phyloP scores from a whole-genome alignment of 2,888 invertebrate species.

The Chymomyza procnemis region DNA sequence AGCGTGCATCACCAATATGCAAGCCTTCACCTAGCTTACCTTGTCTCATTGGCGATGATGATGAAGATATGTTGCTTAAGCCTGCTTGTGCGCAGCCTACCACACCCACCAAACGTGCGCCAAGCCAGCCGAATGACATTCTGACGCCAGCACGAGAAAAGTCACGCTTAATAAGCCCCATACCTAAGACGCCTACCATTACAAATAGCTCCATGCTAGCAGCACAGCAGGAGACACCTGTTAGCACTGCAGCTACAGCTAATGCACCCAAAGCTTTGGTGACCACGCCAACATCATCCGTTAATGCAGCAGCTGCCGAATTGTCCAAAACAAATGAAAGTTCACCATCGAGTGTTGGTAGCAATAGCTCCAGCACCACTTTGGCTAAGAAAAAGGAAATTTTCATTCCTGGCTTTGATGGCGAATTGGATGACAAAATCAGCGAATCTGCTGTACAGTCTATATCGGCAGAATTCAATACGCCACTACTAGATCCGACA shows the following conservation, averaged over 20 bases:
- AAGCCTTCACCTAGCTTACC: constrained; percentile 83
- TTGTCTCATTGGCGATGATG: constrained; percentile 83
- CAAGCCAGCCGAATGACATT: constrained; percentile 49
- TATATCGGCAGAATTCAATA: constrained; percentile 82
- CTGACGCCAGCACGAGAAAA: constrained; percentile 75
- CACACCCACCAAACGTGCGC: constrained; percentile 21
- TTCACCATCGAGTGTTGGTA: background rate
- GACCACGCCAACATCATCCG: constrained; percentile 61
- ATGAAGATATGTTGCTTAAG: constrained; percentile 66
- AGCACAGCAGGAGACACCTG: constrained; percentile 56
- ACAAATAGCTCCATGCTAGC: constrained; percentile 52
- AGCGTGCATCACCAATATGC: constrained; percentile 73
- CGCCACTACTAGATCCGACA: constrained; percentile 75
- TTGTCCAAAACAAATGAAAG: constrained; percentile 28
- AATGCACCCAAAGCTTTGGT: constrained; percentile 69
- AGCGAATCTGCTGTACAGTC: constrained; percentile 90
- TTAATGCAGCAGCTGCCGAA: constrained; percentile 28
- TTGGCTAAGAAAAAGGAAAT: constrained; percentile 80
- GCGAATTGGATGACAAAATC: constrained; percentile 84
- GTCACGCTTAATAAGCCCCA: constrained; percentile 80
- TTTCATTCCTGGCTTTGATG: constrained; percentile 85
- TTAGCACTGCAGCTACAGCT: constrained; percentile 24
- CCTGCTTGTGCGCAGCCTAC: constrained; percentile 36
- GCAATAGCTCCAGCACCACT: constrained; percentile 23
- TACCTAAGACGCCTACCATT: constrained; percentile 80